phyloP scores from a whole-genome alignment of 2,113 vertebrate species.

The Bos indicus region DNA sequence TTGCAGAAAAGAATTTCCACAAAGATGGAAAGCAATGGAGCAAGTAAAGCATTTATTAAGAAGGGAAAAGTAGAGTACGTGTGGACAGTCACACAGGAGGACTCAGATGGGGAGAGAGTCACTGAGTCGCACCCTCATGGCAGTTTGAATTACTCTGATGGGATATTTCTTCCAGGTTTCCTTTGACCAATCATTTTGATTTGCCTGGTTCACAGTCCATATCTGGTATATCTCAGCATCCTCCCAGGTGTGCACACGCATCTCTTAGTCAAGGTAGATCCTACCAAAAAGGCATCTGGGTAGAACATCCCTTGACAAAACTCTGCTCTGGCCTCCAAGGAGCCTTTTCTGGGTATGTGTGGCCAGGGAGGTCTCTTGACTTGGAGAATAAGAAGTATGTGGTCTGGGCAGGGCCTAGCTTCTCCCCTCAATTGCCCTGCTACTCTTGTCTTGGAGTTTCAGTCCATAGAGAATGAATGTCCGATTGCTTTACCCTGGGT shows the following conservation, averaged over 20 bases:
- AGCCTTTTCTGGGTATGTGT: neutral
- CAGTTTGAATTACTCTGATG: neutral
- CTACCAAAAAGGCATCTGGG: neutral
- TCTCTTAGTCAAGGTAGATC: neutral
- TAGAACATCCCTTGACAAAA: neutral
- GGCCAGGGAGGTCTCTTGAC: neutral
- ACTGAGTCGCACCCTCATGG: neutral
- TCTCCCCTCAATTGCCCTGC: neutral
- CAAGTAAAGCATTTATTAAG: neutral
- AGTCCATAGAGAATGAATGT: neutral
- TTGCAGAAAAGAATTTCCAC: neutral
- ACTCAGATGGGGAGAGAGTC: neutral
- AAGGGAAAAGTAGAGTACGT: neutral
- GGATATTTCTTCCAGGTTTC: neutral
- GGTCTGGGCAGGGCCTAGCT: neutral
- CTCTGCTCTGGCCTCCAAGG: neutral
- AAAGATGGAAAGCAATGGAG: neutral
- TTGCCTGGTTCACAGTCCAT: neutral
- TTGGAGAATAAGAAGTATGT: neutral
- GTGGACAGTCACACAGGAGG: neutral
- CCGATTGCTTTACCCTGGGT: neutral
- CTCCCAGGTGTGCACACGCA: neutral
- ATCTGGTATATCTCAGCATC: neutral
- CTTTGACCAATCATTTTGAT: neutral
- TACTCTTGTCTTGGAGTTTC: neutral